Evolutionary conservation across 2,888 invertebrate species (phyloP), one percentile per base, ranked within the genome.

Genomic region (Melinaea menophilus): DNA sequence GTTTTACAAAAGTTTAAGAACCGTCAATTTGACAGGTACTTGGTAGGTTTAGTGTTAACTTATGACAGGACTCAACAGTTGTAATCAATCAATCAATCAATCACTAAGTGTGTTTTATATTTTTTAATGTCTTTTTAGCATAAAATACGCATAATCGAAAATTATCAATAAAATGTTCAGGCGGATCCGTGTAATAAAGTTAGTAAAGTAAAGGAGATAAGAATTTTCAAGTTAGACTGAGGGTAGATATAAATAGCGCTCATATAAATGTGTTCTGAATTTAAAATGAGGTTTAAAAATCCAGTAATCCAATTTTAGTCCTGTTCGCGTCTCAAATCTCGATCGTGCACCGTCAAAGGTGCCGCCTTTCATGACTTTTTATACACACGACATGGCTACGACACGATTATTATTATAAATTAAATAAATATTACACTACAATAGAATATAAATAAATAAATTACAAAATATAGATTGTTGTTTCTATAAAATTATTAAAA

Each of bases 341-440:
- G 62, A 60, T 56, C 69, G 54, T 55, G 61, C 63, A 58, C 47
- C 59, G 66, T 67, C 69, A 72, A 72, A 72, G 67, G 66, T 61
- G 65, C 71, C 72, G 69, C 64, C 63, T 66, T 56, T 59, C 51
- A 11, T 51, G 2, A 2, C 7, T 7, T 64, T 72, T 64, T 57
- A 13, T 54, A 3, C 3, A 9, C 31, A 62, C 69, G 68, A 22
- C 22, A 65, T 68, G 71, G 57, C 11, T 33, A 45, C 69, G 68
- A 69, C 47, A 59, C 64, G 64, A 69, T 31, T 7, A 22, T 22
- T 13, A 3, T 4, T 5, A 4, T 48, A 2, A 13, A 7, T n/a
- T 48, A n/a, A 5, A 48, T 7, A 7, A 22, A 5, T 13, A 13
- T 13, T 48, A 1, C 3, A 48, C 12, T 37, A 48, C 12, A n/a